Evolutionary conservation across 2,888 invertebrate genomes (phyloP), one percentile per base, ranked within the genome.

Genomic region (Hypselothyrea guttata): DNA sequence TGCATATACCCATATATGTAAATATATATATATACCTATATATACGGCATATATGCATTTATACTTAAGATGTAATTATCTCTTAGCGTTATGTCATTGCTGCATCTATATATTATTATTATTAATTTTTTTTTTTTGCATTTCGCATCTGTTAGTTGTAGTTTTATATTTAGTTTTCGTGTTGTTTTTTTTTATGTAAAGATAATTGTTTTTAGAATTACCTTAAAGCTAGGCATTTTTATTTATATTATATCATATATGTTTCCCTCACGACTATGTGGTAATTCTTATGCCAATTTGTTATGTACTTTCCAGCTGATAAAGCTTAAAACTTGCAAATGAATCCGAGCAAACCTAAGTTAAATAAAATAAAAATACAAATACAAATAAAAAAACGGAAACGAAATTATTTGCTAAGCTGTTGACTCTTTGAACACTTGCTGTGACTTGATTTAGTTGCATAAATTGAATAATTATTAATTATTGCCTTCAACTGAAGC

Each of bases 361-460:
- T 48, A 35, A 18, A 28, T 37, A 15, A 46, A 41, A 58, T 53
- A 37, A 42, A 15, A 34, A 51, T 42, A 42, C 12, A 51, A 48
- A 41, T 9, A 1, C 31, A 12, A 46, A n/a, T 9, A 7, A 15
- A 16, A 15, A 9, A 5, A 16, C 9, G 18, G 1, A 18, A 12
- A 12, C 5, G 5, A 22, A 22, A 22, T 22, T 22, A 22, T 8
- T 22, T 33, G 33, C 44, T 52, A 51, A 59, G 45, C 68, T 45
- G 51, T 42, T 67, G 71, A 46, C 42, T 68, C 61, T 55, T 79
- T 75, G 76, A 83, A 75, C 84, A 83, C 73, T 79, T 72, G 48
- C 55, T 77, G 83, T 82, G 78, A 77, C 71, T 71, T 75, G 37
- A 74, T 59, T 72, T 73, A 69, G 69, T 33, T 44, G 55, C 41